Base-by-base conservation (phyloP, 2,797 vertebrate species). In the Neoniphon sammara region DNA sequence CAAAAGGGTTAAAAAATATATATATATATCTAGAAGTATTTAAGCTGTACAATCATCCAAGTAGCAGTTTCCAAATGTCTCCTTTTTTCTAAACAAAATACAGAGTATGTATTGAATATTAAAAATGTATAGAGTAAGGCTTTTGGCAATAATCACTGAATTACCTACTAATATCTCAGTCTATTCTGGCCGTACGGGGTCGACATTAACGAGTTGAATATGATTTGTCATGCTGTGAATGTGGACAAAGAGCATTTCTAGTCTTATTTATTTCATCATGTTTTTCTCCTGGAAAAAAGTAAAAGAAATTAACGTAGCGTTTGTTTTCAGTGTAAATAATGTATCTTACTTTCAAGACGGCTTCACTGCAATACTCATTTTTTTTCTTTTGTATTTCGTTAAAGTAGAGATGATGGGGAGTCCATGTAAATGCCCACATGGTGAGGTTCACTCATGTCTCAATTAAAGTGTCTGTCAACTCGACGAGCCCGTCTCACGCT, bases 81-180 rank as follows among this genome's bases (percentile, higher is more conserved):
- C 85, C 75, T 88, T 92, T 92, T 91, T 88, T 83, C 20, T 64
- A 58, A 89, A 91, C 88, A 93, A 94, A 94, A 95, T 95, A 93
- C 86, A 95, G 93, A 95, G 94, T 90, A 94, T 96, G 95, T 97
- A 93, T 93, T 93, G 90, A 92, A 93, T 90, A 91, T 93, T 91
- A 88, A 87, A 27, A 87, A 90, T 94, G 90, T 95, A 96, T 97
- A 98, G 96, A 96, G 90, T 95, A 96, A 94, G 93, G 95, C 94
- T 97, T 93, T 96, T 97, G 96, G 97, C 97, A 99, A 96, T 98
- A 97, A 97, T 95, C 94, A 95, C 95, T 94, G 95, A 95, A 95
- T 95, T 94, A 96, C 95, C 96, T 95, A 90, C 91, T 92, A 93
- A 92, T 91, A 86, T 90, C 83, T 88, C 71, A 75, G 88, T 90